Evolutionary conservation across 2,888 invertebrate species (phyloP).

Genomic region (Maniola hyperantus): DNA sequence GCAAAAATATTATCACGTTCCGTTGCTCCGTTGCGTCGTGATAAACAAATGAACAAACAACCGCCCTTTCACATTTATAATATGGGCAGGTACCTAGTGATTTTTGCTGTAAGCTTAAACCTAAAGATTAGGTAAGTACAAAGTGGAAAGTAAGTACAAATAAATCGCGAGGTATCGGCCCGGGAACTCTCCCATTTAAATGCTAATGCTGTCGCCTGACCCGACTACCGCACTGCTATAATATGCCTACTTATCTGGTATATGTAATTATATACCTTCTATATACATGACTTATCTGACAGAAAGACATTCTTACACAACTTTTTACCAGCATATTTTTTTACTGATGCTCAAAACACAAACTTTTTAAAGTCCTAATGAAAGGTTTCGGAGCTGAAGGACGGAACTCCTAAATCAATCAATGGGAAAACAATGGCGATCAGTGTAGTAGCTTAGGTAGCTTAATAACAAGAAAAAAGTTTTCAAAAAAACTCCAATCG

Average conservation of each 20-base stretch:
- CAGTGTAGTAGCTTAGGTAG: no score
- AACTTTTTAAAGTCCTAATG: background rate
- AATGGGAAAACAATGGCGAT: no score
- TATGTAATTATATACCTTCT: background rate
- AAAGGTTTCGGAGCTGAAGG: background rate
- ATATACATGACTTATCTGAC: background rate
- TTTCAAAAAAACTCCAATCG: no score
- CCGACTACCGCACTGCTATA: background rate
- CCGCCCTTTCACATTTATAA: no score
- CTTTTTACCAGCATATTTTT: no score
- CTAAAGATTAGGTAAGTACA: constrained; percentile 1
- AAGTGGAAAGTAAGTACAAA: constrained; percentile 5
- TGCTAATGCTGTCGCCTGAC: constrained; percentile 18
- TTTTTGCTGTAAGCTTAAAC: background rate
- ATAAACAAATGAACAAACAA: no score
- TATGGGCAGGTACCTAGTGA: no score
- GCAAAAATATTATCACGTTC: no score
- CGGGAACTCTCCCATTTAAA: constrained; percentile 19
- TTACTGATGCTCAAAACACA: background rate
- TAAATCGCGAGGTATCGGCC: constrained; percentile 2
- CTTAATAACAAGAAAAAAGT: no score
- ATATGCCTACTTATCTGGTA: constrained; percentile 1
- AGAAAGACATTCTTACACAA: constrained; percentile 2
- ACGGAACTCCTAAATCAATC: no score
- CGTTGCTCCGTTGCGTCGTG: no score